Evolutionary conservation across 2,113 vertebrate species (phyloP).

Genomic region (Anguilla rostrata): DNA sequence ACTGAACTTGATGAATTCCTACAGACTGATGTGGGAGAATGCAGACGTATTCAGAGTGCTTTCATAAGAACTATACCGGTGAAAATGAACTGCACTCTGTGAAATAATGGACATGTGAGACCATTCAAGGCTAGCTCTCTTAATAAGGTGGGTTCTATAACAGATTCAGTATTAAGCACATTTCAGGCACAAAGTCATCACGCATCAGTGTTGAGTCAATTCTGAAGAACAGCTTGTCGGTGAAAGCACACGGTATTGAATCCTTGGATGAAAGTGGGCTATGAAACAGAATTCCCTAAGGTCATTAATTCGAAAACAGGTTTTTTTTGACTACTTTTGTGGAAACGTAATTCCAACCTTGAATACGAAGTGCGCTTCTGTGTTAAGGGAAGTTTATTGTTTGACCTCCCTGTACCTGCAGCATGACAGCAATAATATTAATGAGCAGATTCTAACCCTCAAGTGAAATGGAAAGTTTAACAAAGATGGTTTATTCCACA

Average conservation of each 20-base stretch:
- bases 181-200: background rate
- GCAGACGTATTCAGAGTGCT: background rate
- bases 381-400: background rate
- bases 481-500: background rate
- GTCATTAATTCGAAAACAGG: constrained; percentile 17
- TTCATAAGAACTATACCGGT: background rate
- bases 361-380: background rate
- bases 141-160: background rate
- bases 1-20: background rate
- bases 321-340: constrained; percentile 15
- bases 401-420: background rate
- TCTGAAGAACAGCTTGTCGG: constrained; percentile 5
- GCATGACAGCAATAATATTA: background rate
- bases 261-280: constrained; percentile 11
- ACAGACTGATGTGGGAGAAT: background rate
- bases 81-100: background rate
- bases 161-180: background rate
- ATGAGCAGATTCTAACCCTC: background rate
- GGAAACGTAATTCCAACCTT: background rate
- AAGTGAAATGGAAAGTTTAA: background rate
- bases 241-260: constrained; percentile 22
- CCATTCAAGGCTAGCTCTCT: background rate
- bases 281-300: background rate
- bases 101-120: background rate
- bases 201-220: background rate